Percentiles rank a stretch among this genome's conserved stretches.
These are phyloP conservation scores for Azorinus chamasolen DNA, from an alignment of 2,888 invertebrate species.

Conservation along the genomic window DNA sequence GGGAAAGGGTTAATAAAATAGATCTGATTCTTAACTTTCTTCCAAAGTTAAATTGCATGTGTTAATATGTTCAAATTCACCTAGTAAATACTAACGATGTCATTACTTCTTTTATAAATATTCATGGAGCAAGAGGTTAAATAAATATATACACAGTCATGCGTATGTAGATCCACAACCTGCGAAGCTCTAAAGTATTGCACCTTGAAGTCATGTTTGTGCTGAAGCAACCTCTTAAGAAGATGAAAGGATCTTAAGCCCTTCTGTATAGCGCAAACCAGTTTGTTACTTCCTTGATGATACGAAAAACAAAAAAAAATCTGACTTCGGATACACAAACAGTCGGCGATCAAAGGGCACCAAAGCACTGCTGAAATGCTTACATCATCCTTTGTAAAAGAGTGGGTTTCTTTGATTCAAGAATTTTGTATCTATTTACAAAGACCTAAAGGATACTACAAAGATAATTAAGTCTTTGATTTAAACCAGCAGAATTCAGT, in stretches of 20 bases:
- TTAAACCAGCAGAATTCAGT: too few relatives aligned
- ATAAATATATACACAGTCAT: too few relatives aligned
- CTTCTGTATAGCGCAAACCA: background rate
- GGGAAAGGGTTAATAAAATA: too few relatives aligned
- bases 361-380: constrained; percentile 1
- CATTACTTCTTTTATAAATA: too few relatives aligned
- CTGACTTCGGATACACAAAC: background rate
- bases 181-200: too few relatives aligned
- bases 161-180: too few relatives aligned
- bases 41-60: too few relatives aligned
- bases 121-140: too few relatives aligned
- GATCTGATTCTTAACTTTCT: too few relatives aligned
- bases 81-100: too few relatives aligned
- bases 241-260: background rate
- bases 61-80: too few relatives aligned
- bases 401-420: background rate
- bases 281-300: constrained; percentile 2
- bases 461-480: background rate
- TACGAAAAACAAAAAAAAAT: background rate
- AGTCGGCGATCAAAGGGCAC: background rate
- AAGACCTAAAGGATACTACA: constrained; percentile 29
- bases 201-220: too few relatives aligned
- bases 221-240: background rate
- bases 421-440: constrained; percentile 27
- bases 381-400: background rate